phyloP scores from a whole-genome alignment of 2,888 invertebrate genomes.

The Ctena decussata region DNA sequence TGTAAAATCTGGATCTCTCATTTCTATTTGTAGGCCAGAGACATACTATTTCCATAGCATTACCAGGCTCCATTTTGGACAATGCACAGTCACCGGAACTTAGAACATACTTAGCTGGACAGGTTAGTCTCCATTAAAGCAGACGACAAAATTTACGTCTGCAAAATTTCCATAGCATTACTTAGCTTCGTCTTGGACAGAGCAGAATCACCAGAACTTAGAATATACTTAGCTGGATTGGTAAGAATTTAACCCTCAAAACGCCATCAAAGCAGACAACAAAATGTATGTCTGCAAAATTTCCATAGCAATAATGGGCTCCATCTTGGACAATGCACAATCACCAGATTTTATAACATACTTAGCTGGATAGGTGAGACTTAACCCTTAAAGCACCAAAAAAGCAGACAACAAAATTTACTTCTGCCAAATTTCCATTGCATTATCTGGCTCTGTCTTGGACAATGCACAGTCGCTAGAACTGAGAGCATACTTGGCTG shows the following conservation, averaged over 20 bases:
- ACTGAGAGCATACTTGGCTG: too few species aligned
- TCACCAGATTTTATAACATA: constrained; percentile 93
- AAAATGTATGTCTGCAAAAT: too few species aligned
- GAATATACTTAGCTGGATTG: constrained; percentile 97
- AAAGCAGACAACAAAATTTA: too few species aligned
- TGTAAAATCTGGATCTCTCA: too few species aligned
- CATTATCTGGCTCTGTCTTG: constrained; percentile 98
- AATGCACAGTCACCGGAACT: constrained; percentile 97
- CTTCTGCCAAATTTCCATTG: constrained; percentile 97
- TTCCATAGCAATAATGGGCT: not conserved
- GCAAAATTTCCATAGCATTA: constrained; percentile 93
- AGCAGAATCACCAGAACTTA: constrained; percentile 95
- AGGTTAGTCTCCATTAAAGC: too few species aligned
- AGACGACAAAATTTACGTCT: too few species aligned
- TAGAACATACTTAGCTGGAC: constrained; percentile 96
- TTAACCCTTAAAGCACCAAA: too few species aligned
- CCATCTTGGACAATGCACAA: too few species aligned
- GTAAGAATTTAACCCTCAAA: too few species aligned
- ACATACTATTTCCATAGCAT: constrained; percentile 92
- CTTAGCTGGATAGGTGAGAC: constrained; percentile 94
- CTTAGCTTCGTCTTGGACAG: constrained; percentile 99
- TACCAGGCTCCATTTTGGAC: constrained; percentile 98
- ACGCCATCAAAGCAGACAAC: too few species aligned
- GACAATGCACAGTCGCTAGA: constrained; percentile 98
- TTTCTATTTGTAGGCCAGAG: not conserved